Conservation (phyloP, 2,888 invertebrate species). For the Hypsopygia costalis region DNA sequence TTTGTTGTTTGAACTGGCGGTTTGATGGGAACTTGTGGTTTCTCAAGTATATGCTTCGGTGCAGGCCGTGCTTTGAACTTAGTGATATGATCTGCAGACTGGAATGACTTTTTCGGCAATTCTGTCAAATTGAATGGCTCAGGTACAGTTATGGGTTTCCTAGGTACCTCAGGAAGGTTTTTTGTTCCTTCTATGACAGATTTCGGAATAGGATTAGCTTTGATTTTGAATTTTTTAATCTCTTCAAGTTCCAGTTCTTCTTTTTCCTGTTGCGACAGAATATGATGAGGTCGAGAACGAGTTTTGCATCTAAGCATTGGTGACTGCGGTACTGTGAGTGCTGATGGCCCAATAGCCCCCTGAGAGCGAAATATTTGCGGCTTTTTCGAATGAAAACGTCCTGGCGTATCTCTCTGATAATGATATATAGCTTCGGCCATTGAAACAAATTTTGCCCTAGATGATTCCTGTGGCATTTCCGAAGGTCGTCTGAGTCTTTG, state of each 20-base stretch:
- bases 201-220: conserved; percentile 83
- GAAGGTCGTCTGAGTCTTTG: conserved; percentile 39
- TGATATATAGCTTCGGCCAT: conserved; percentile 81
- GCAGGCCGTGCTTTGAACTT: conserved; percentile 83
- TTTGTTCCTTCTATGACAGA: conserved; percentile 77
- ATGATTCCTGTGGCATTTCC: conserved; percentile 40
- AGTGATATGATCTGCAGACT: conserved; percentile 32
- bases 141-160: conserved; percentile 79
- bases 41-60: conserved; percentile 76
- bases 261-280: conserved; percentile 80
- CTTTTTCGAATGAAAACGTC: conserved; percentile 68
- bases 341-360: conserved; percentile 30
- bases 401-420: conserved; percentile 80
- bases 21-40: conserved; percentile 57
- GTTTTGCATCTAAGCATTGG: conserved; percentile 76
- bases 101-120: conserved; percentile 59
- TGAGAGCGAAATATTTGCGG: conserved; percentile 45
- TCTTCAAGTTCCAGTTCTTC: conserved; percentile 83
- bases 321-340: conserved; percentile 72
- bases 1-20: conserved; percentile 41
- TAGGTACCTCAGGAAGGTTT: conserved; percentile 68
- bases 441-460: conserved; percentile 73
- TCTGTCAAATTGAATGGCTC: conserved; percentile 84
- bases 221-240: conserved; percentile 83
- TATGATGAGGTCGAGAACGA: conserved; percentile 74